Percentiles rank a stretch among this genome's conserved stretches.
These are phyloP conservation scores for Condylostylus longicornis DNA, from an alignment of 1,140 invertebrate genomes.

Conservation along the genomic window DNA sequence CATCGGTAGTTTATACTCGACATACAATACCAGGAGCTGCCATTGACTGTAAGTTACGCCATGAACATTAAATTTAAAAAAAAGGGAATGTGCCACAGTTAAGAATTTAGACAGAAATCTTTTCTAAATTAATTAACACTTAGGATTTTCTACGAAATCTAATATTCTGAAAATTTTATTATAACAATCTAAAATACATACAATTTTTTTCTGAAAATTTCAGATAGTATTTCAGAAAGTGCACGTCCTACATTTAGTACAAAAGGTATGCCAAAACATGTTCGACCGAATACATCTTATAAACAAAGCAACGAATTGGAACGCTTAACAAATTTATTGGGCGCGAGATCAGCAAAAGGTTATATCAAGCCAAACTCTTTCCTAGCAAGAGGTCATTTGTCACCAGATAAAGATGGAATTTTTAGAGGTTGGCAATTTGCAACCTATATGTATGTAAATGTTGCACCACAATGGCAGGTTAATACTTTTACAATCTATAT, in stretches of 20 bases:
- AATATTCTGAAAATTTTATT: background rate
- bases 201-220: conserved; percentile 5
- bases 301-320: conserved; percentile 21
- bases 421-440: conserved; percentile 33
- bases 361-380: conserved; percentile 29
- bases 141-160: background rate
- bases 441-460: conserved; percentile 40
- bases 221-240: conserved; percentile 18
- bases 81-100: no score
- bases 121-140: background rate
- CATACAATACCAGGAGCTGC: conserved; percentile 7
- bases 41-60: conserved; percentile 3
- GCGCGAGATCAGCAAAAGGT: conserved; percentile 13
- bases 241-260: conserved; percentile 21
- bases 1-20: conserved; percentile 14
- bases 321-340: conserved; percentile 25
- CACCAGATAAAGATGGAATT: conserved; percentile 38
- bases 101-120: background rate
- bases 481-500: conserved; percentile 1
- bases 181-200: background rate
- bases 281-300: conserved; percentile 13
- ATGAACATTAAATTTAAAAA: no score
- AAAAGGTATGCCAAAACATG: conserved; percentile 13
- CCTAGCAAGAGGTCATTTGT: conserved; percentile 37
- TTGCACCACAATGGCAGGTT: conserved; percentile 37